Base-by-base conservation (phyloP, 2,888 invertebrate species). In the Morpho achilles region DNA sequence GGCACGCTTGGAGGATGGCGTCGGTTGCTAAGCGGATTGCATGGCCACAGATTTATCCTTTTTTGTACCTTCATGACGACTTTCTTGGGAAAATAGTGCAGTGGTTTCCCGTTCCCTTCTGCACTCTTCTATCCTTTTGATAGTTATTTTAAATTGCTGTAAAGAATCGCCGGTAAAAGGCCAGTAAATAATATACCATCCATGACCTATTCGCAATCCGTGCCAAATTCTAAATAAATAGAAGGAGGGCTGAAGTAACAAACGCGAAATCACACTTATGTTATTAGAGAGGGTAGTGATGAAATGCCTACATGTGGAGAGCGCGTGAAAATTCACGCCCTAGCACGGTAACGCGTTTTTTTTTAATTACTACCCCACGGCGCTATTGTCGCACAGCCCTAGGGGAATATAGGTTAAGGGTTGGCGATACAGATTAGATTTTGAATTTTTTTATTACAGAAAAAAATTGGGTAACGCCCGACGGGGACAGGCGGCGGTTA, bases 321-420 rank as follows among this genome's bases (percentile, higher is more conserved):
- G 74, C 80, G 87, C 87, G 87, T 87, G 87, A 88, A 88, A 80
- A 77, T 86, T 87, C 85, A 84, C 87, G 80, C 88, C 86, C 77
- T 69, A 72, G 67, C 72, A 67, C 67, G 68, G 72, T 76, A 77
- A 77, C 77, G 76, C 79, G 79, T 83, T 86, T 85, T 83, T 87
- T 84, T 88, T 84, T 87, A 87, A 87, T 87, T 86, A 87, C 84
- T 74, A 77, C 85, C 86, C 85, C 78, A 79, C 77, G 73, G 84
- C 72, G 82, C 84, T 78, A 86, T 88, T 88, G 88, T 88, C 74
- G 75, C 73, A 70, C 76, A 71, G 69, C 81, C 79, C 83, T 83
- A 79, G 78, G 79, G 80, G 80, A 76, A 75, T 77, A 81, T 79
- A 80, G 74, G 53, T 56, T 63, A 78, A 81, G 81, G 87, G 87